Evolutionary conservation across 2,113 vertebrate species (phyloP).

Genomic region (Myiopsitta monachus): DNA sequence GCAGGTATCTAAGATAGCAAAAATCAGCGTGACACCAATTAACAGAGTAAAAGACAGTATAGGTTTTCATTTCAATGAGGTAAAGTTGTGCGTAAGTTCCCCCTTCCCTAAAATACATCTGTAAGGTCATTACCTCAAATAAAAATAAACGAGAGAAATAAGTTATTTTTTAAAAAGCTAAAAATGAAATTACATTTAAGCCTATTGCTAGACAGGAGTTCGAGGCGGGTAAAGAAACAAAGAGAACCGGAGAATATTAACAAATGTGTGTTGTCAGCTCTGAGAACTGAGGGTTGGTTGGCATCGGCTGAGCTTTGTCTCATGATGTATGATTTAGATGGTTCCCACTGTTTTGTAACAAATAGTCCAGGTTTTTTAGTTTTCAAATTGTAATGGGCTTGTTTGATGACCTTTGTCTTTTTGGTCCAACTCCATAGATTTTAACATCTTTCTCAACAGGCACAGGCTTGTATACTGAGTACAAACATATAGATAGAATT

Average conservation of each 20-base stretch:
- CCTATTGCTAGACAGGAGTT: not conserved
- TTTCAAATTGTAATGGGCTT: not conserved
- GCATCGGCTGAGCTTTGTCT: not conserved
- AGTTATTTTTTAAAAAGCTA: slow-evolving; percentile 33
- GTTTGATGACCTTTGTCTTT: not conserved
- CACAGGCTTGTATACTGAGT: not conserved
- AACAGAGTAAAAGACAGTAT: not conserved
- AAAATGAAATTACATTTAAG: not conserved
- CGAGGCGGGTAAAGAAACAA: not conserved
- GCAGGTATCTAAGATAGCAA: not conserved
- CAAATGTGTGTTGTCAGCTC: not conserved
- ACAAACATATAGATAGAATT: not conserved
- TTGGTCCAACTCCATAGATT: not conserved
- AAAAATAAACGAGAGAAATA: slow-evolving; percentile 44
- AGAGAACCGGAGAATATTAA: not conserved
- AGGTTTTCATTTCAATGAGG: slow-evolving; percentile 45
- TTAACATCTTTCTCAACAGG: not conserved
- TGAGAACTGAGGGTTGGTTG: not conserved
- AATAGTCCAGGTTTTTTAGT: not conserved
- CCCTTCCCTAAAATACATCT: slow-evolving; percentile 10
- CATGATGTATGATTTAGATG: not conserved
- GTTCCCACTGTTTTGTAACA: not conserved
- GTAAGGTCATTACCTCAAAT: slow-evolving; percentile 26
- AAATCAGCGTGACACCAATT: not conserved
- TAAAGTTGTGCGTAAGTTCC: slow-evolving; percentile 27